Evolutionary conservation across 2,888 invertebrate species (phyloP), one percentile per base, ranked within the genome.

Genomic region (Coelopa pilipes): DNA sequence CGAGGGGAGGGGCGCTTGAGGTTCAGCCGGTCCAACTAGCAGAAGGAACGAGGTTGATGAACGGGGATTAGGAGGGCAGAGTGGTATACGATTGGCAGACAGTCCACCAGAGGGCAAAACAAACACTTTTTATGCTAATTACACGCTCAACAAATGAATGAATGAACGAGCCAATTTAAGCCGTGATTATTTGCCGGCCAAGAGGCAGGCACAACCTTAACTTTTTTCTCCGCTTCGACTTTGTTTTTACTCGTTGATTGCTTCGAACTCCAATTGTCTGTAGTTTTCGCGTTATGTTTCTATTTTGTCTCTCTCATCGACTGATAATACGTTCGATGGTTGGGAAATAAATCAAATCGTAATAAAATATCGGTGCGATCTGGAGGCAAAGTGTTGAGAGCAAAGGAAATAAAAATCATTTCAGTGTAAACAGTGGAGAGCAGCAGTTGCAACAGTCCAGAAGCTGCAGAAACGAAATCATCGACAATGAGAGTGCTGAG

Each of bases 381-480:
- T 49, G 50, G 24, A 53, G 53, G n/a, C 53, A 53, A 53, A 4
- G 53, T 53, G 15, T 66, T 4, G 49, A 66, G 19, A 21, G 15
- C n/a, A 24, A 13, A 67, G 9, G 9, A 4, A 57, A 46, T 59
- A 45, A 63, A 65, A 65, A 49, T 75, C 75, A 75, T 75, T 75
- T 63, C 53, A 49, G n/a, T 15, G 17, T 9, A 68, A 72, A 57
- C 76, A 63, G 70, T 59, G 70, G 50, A 66, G 71, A 50, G 62
- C 55, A 74, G 65, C 74, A 74, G 76, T 75, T 74, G 75, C 72
- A 76, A 45, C 68, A 49, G 55, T 62, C 53, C 34, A 15, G 57
- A 47, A 21, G 66, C 21, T 19, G 24, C 49, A 21, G n/a, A 55
- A 67, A 34, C 21, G 12, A 34, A 10, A 5, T 24, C 3, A 13